Conservation (phyloP, 1,140 invertebrate genomes). For the Drosophila nikananu region DNA sequence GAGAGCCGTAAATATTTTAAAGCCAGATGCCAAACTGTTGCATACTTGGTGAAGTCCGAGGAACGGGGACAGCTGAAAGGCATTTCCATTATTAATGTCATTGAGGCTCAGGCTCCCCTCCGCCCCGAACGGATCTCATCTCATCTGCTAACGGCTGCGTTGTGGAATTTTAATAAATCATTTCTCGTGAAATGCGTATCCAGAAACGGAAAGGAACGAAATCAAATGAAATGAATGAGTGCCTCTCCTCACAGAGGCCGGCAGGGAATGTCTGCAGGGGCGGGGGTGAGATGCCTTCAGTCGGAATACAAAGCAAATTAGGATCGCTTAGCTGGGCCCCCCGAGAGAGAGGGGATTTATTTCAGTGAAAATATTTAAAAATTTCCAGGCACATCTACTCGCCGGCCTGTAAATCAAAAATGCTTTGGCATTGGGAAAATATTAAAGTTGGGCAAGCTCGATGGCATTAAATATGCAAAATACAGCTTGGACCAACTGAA, state of each 20-base stretch:
- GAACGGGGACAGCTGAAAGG: slow-evolving; percentile 54
- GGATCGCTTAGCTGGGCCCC: slow-evolving; percentile 48
- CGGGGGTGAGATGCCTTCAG: slow-evolving; percentile 36
- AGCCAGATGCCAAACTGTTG: slow-evolving; percentile 71
- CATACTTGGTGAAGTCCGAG: slow-evolving; percentile 28
- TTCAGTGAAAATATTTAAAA: slow-evolving; percentile 64
- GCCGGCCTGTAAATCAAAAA: slow-evolving; percentile 70
- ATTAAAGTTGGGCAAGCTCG: slow-evolving; percentile 39
- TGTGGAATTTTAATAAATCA: slow-evolving; percentile 82
- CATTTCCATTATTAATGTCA: slow-evolving; percentile 76
- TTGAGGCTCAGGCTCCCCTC: slow-evolving; percentile 29
- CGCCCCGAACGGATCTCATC: slow-evolving; percentile 16
- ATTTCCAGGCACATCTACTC: slow-evolving; percentile 48
- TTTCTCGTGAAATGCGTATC: slow-evolving; percentile 70
- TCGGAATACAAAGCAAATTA: slow-evolving; percentile 53
- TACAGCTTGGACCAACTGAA: slow-evolving; percentile 18
- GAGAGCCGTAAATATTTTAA: slow-evolving; percentile 48
- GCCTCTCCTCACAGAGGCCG: slow-evolving; percentile 14
- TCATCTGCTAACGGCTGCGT: slow-evolving; percentile 37
- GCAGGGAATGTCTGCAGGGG: slow-evolving; percentile 31
- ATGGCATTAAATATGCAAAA: slow-evolving; percentile 76
- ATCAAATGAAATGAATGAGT: slow-evolving; percentile 78
- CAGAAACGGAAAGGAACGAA: slow-evolving; percentile 58
- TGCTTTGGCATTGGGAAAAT: slow-evolving; percentile 64
- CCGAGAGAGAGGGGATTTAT: slow-evolving; percentile 23